Percentiles rank a stretch among this genome's conserved stretches.
Evolutionary conservation across 2,797 vertebrate species (phyloP).

Genomic region (Halcyon badia): DNA sequence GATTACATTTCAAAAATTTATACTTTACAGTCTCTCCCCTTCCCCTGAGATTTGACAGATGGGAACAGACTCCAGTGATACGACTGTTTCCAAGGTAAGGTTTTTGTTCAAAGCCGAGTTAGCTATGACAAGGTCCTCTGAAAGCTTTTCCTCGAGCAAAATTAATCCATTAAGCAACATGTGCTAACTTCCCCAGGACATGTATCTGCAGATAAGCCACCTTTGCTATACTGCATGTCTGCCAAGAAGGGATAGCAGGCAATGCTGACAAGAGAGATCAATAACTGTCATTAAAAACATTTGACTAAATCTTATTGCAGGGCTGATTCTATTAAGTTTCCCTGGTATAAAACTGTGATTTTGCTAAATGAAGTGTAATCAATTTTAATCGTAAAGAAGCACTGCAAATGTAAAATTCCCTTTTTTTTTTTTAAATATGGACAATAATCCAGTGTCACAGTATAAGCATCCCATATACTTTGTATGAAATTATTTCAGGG

Average conservation of each 20-base stretch:
- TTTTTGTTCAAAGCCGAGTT: conserved; percentile 2
- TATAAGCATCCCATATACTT: background rate
- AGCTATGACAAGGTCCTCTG: conserved; percentile 2
- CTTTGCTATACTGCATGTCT: background rate
- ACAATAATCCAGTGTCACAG: background rate
- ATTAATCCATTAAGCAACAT: conserved; percentile 48
- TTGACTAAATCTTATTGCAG: conserved; percentile 1
- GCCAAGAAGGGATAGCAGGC: background rate
- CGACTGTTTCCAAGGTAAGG: background rate
- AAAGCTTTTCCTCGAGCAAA: conserved; percentile 42
- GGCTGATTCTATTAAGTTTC: conserved; percentile 14
- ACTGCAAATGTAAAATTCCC: background rate
- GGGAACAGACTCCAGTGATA: background rate
- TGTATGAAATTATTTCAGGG: background rate
- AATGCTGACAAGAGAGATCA: background rate
- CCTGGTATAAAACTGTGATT: background rate
- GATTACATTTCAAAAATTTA: background rate
- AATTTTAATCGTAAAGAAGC: background rate
- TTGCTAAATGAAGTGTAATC: background rate
- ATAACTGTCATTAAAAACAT: conserved; percentile 21
- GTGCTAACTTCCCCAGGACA: conserved; percentile 1
- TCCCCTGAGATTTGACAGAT: background rate
- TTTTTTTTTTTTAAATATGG: no score
- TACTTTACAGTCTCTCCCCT: background rate
- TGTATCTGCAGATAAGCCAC: background rate